Percentiles rank a stretch among this genome's conserved stretches.
These are phyloP conservation scores for Camarhynchus parvulus DNA, from an alignment of 2,113 vertebrate genomes.

Conservation along the genomic window DNA sequence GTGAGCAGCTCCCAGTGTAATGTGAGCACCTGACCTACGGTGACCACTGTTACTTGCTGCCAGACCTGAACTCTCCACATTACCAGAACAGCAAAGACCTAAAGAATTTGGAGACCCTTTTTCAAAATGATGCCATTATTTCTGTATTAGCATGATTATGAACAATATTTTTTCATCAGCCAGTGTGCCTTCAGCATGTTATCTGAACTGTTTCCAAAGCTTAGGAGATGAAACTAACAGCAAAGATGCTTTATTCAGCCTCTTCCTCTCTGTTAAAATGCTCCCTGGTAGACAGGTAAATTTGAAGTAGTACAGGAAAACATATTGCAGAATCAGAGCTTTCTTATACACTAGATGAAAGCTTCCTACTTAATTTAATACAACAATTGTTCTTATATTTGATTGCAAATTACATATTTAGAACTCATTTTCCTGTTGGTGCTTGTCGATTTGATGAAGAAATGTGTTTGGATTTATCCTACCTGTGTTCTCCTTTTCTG, in stretches of 20 bases:
- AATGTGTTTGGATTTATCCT: background rate
- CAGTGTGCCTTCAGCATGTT: background rate
- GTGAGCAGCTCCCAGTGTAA: background rate
- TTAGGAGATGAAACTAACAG: background rate
- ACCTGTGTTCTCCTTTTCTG: background rate
- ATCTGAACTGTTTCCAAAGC: background rate
- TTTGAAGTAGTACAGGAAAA: background rate
- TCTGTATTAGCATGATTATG: background rate
- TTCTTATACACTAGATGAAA: background rate
- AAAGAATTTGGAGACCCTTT: background rate
- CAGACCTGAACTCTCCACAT: background rate
- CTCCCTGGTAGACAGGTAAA: background rate
- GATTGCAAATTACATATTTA: background rate
- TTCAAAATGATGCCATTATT: background rate
- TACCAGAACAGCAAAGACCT: background rate
- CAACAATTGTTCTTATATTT: background rate
- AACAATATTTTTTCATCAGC: background rate
- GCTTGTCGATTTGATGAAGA: background rate
- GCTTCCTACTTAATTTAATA: background rate
- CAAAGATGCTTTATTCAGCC: background rate
- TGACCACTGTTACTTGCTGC: background rate
- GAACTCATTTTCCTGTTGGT: background rate
- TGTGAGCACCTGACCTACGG: background rate
- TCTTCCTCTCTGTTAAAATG: background rate
- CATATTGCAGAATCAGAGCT: background rate